Evolutionary conservation across 2,113 vertebrate species (phyloP), one percentile per base, ranked within the genome.

Genomic region (Notechis scutatus): DNA sequence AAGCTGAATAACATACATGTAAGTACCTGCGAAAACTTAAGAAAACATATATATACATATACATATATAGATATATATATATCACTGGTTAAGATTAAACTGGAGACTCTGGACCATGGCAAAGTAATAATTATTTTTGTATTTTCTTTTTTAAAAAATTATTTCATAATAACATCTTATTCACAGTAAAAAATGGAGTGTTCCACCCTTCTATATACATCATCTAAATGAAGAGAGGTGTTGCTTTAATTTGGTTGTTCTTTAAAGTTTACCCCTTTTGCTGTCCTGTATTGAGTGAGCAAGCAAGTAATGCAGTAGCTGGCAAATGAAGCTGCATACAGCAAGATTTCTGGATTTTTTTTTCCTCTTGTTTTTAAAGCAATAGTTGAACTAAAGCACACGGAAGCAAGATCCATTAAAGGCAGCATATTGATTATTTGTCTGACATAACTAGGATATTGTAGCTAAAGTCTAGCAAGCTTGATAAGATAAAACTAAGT

Each of bases 341-440:
- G 97, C 96, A 96, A 96, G 91, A 93, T 95, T 97, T 96, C 96
- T 97, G 97, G 97, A 95, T 95, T 95, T 93, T 94, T 94, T 34
- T 23, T 2, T 50, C 47, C 11, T 23, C 50, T 5, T 96, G 88
- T 94, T 93, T 89, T 96, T 92, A 74, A 56, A 93, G 96, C 97
- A 96, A 94, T 94, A 96, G 95, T 91, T 95, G 96, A 96, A 97
- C 97, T 95, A 93, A 97, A 97, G 97, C 97, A 95, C 92, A 94
- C 96, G 96, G 97, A 97, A 98, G 97, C 97, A 97, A 98, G 97
- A 96, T 96, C 96, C 97, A 97, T 98, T 98, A 97, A 97, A 98
- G 98, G 98, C 98, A 98, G 98, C 97, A 97, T 98, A 98, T 97
- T 97, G 97, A 98, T 98, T 95, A 97, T 98, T 98, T 96, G 93